phyloP scores from a whole-genome alignment of 1,140 invertebrate species.

The Caenorhabditis elegans region WBcel235 BX284602.5:824001-824500 shows the following conservation, averaged over 20 bases:
- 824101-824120: neutral
- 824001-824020: too few species aligned
- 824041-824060: neutral
- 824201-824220: neutral
- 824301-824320: neutral
- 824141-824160: neutral
- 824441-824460: neutral
- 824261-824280: neutral
- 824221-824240: neutral
- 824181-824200: too few species aligned
- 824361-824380: neutral
- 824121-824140: neutral
- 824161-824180: neutral
- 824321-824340: neutral
- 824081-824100: neutral
- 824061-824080: neutral
- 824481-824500: neutral
- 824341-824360: too few species aligned
- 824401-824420: neutral
- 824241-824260: neutral
- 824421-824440: neutral
- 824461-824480: neutral
- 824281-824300: neutral
- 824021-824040: too few species aligned
- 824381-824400: neutral